Percentiles rank a stretch among this genome's conserved stretches.
These are phyloP conservation scores for Parazoanthus swiftii DNA, from an alignment of 92 coral and sea anemone genomes.

Conservation along the genomic window DNA sequence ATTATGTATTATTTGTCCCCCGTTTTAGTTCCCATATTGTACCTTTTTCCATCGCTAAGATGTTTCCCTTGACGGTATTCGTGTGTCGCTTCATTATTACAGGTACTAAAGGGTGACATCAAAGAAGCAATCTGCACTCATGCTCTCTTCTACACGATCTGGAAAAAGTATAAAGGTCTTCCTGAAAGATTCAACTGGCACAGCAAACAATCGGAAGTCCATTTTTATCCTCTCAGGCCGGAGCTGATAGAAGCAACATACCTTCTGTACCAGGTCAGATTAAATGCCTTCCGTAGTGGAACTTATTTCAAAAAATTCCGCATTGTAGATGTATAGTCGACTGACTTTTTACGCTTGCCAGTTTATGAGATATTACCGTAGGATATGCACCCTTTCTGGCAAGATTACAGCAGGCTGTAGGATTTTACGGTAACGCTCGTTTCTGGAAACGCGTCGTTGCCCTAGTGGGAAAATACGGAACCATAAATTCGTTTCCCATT, in stretches of 20 bases:
- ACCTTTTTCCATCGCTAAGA: neutral
- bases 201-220: slow-evolving; percentile 74
- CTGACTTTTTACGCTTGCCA: too few species aligned
- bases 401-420: too few species aligned
- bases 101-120: slow-evolving; percentile 98
- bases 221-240: slow-evolving; percentile 91
- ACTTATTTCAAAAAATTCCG: too few species aligned
- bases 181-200: slow-evolving; percentile 98
- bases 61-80: neutral
- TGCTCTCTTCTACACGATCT: slow-evolving; percentile 85
- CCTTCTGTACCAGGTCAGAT: slow-evolving; percentile 80
- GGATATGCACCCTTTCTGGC: too few species aligned
- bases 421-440: too few species aligned
- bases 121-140: slow-evolving; percentile 97
- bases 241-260: slow-evolving; percentile 94
- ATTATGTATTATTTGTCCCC: too few species aligned
- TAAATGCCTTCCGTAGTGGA: neutral
- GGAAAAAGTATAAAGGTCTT: slow-evolving; percentile 93
- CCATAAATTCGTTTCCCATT: too few species aligned
- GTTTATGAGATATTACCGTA: too few species aligned
- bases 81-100: neutral
- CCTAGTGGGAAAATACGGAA: too few species aligned
- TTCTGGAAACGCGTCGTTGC: too few species aligned
- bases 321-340: too few species aligned
- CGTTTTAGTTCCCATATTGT: neutral